Percentiles rank a stretch among this genome's conserved stretches.
phyloP scores from a whole-genome alignment of 2,113 vertebrate species.

The Alethe diademata region DNA sequence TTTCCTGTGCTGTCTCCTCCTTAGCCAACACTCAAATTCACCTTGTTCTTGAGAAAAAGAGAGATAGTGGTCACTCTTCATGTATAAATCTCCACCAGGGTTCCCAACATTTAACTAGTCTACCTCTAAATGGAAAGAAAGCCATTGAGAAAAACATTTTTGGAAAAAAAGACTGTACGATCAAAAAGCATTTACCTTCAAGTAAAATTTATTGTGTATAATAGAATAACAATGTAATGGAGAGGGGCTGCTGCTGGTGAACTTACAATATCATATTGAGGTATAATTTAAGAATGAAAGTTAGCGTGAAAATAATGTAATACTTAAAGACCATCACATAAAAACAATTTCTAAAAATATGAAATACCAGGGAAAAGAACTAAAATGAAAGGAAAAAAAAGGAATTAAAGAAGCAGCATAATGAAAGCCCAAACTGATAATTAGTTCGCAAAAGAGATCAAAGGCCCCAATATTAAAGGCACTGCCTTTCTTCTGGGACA shows the following conservation, averaged over 20 bases:
- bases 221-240: background rate
- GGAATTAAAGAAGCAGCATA: conserved; percentile 20
- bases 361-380: background rate
- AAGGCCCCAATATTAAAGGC: conserved; percentile 35
- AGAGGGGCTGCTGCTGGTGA: background rate
- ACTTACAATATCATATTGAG: background rate
- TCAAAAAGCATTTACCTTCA: background rate
- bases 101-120: background rate
- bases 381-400: background rate
- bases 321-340: background rate
- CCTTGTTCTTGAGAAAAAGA: background rate
- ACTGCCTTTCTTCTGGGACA: conserved; percentile 29
- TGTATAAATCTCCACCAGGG: background rate
- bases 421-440: conserved; percentile 19
- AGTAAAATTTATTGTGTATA: background rate
- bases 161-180: background rate
- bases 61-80: background rate
- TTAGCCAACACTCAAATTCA: background rate
- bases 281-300: background rate
- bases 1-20: background rate
- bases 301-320: background rate
- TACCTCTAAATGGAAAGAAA: background rate
- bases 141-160: background rate
- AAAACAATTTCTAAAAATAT: conserved; percentile 17
- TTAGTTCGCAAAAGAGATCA: conserved; percentile 31